Conservation (phyloP, 2,113 vertebrate species). For the Pungitius pungitius region DNA sequence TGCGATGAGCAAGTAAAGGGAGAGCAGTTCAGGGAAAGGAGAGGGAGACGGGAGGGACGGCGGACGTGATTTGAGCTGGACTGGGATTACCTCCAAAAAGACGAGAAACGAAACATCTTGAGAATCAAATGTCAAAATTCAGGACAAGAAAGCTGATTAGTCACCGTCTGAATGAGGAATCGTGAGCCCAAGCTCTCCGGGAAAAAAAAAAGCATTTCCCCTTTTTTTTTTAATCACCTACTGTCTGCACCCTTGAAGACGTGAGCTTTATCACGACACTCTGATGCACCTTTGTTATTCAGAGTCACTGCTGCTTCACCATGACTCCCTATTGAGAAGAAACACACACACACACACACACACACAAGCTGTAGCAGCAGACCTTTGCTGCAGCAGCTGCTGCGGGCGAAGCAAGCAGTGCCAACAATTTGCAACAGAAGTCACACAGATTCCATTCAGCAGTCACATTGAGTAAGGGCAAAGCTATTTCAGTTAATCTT, state of each 20-base stretch:
- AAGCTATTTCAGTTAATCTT: conserved; percentile 64
- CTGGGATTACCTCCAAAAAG: conserved; percentile 52
- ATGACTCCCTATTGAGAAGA: conserved; percentile 24
- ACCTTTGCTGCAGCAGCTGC: conserved; percentile 58
- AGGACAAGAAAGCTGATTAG: conserved; percentile 26
- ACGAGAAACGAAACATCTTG: conserved; percentile 33
- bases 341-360: conserved; percentile 41
- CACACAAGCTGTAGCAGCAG: conserved; percentile 14
- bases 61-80: conserved; percentile 38
- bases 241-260: not conserved
- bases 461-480: conserved; percentile 65
- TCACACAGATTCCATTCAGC: conserved; percentile 57
- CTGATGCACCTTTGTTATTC: not conserved
- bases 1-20: conserved; percentile 26
- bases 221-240: conserved; percentile 26
- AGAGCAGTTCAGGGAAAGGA: conserved; percentile 38
- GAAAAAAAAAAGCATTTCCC: conserved; percentile 15
- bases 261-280: not conserved
- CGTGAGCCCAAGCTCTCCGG: not conserved
- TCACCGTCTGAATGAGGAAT: conserved; percentile 15
- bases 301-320: conserved; percentile 12
- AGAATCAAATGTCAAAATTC: conserved; percentile 41
- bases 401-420: conserved; percentile 45
- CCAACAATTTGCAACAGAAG: conserved; percentile 66
- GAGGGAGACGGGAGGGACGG: conserved; percentile 23